phyloP scores from a whole-genome alignment of 2,888 invertebrate species.

The Drosophila birchii region DNA sequence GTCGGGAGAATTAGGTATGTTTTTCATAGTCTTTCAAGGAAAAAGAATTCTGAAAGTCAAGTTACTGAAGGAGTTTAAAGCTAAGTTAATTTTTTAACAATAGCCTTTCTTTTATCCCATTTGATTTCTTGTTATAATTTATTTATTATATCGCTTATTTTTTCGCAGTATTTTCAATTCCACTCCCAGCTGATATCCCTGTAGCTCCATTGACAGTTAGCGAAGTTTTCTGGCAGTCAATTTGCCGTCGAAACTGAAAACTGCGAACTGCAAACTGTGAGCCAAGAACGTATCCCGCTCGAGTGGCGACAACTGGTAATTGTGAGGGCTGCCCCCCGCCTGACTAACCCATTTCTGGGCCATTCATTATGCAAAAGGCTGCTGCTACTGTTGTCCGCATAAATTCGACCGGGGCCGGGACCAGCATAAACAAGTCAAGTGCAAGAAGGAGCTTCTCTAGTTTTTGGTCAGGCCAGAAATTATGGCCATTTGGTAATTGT shows the following conservation, averaged over 20 bases:
- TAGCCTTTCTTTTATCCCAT: too few relatives aligned
- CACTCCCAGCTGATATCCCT: slow-evolving; percentile 9
- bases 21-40: neutral
- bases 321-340: slow-evolving; percentile 5
- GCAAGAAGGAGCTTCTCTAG: slow-evolving; percentile 46
- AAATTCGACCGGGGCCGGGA: slow-evolving; percentile 36
- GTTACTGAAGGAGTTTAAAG: neutral
- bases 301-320: slow-evolving; percentile 32
- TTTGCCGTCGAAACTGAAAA: slow-evolving; percentile 22
- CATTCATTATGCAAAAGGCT: slow-evolving; percentile 56
- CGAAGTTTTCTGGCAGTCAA: slow-evolving; percentile 43
- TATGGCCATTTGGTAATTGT: slow-evolving; percentile 52
- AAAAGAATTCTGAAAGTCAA: neutral
- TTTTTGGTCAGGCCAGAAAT: slow-evolving; percentile 47
- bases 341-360: slow-evolving; percentile 38
- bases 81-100: neutral
- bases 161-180: slow-evolving; percentile 1
- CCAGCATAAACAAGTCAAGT: slow-evolving; percentile 62
- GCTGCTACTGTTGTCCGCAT: slow-evolving; percentile 49
- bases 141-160: neutral
- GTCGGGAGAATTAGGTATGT: neutral
- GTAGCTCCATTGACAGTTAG: slow-evolving; percentile 26
- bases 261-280: slow-evolving; percentile 1
- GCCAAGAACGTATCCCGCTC: slow-evolving; percentile 9
- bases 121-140: neutral